Conservation (phyloP, 2,888 invertebrate species). For the Herminia tarsipennalis region DNA sequence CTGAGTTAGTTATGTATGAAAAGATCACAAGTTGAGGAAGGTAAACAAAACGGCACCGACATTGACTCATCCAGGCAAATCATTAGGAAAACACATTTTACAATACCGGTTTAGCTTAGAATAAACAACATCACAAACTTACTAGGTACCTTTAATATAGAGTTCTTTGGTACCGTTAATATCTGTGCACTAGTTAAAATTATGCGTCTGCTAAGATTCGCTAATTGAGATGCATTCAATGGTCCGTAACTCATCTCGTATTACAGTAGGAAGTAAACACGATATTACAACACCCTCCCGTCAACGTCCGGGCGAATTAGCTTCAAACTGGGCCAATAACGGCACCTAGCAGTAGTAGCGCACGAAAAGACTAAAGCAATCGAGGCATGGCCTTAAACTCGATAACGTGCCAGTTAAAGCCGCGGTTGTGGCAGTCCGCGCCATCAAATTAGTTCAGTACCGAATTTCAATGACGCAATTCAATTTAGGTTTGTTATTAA, state of each 20-base stretch:
- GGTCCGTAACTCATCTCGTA: constrained; percentile 32
- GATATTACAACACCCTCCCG: constrained; percentile 54
- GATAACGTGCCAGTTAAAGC: constrained; percentile 37
- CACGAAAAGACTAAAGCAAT: constrained; percentile 59
- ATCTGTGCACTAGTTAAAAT: background rate
- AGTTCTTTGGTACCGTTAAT: too few species aligned
- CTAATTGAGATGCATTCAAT: constrained; percentile 19
- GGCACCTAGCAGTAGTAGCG: constrained; percentile 69
- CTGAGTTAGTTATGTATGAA: too few species aligned
- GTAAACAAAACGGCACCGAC: too few species aligned
- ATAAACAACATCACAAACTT: too few species aligned
- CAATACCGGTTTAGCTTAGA: too few species aligned
- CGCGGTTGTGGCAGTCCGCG: constrained; percentile 24
- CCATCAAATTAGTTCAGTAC: constrained; percentile 21
- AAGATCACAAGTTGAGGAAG: too few species aligned
- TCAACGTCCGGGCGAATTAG: constrained; percentile 65
- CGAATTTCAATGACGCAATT: constrained; percentile 27
- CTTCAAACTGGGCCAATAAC: constrained; percentile 74
- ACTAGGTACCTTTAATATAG: too few species aligned
- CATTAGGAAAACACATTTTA: too few species aligned
- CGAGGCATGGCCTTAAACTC: constrained; percentile 63
- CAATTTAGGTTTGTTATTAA: constrained; percentile 13
- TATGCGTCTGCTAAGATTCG: constrained; percentile 4
- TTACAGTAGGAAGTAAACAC: constrained; percentile 50
- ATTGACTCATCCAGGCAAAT: too few species aligned